Percentiles rank a stretch among this genome's conserved stretches.
These are phyloP conservation scores for Oscheius sp. DNA, from an alignment of 2,888 invertebrate species.

Conservation along the genomic window DNA sequence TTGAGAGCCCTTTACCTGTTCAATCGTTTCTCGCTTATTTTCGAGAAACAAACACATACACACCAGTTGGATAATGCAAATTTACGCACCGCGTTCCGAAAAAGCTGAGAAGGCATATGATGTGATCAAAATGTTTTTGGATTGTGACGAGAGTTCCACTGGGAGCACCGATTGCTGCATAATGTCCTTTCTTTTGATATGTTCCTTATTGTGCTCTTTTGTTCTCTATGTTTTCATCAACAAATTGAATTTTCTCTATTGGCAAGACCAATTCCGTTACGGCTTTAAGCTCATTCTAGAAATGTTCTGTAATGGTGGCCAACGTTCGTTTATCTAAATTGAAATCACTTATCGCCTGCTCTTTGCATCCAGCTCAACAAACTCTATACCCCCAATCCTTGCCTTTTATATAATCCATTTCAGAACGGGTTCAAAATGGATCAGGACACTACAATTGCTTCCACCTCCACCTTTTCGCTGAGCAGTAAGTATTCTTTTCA, in stretches of 20 bases:
- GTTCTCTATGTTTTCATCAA: constrained; percentile 17
- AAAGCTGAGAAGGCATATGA: neutral
- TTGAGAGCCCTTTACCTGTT: neutral
- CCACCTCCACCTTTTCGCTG: constrained; percentile 20
- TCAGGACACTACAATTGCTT: constrained; percentile 7
- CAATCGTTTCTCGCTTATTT: neutral
- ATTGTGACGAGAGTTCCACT: too few species aligned
- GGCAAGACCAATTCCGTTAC: neutral
- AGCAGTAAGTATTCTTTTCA: constrained; percentile 2
- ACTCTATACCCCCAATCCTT: neutral
- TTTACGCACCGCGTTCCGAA: neutral
- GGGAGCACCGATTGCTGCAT: too few species aligned
- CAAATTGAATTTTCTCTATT: constrained; percentile 1
- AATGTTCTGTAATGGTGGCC: neutral
- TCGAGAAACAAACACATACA: neutral
- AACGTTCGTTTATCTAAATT: constrained; percentile 26
- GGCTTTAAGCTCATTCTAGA: neutral
- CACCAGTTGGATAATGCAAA: constrained; percentile 2
- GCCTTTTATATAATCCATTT: neutral
- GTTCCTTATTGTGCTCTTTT: neutral
- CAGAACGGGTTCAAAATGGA: constrained; percentile 34
- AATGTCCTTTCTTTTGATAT: too few species aligned
- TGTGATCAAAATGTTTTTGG: neutral
- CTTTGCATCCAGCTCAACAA: neutral
- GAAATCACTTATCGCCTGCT: constrained; percentile 23